Evolutionary conservation across 2,113 vertebrate species (phyloP), one percentile per base, ranked within the genome.

Genomic region (Alces alces): DNA sequence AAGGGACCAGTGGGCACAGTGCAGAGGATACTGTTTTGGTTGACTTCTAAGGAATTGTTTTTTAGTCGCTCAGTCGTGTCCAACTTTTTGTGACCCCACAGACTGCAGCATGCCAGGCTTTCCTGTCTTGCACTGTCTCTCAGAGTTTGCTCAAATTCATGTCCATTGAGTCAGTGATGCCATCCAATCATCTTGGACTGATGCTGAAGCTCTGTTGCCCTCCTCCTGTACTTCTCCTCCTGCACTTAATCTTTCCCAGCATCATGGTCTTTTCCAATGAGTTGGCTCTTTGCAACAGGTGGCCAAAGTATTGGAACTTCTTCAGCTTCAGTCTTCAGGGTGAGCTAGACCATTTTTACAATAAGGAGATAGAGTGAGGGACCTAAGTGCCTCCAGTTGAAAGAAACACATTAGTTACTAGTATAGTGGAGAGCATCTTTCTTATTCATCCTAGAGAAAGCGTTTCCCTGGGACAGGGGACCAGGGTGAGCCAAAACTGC

Each of bases 391-490:
- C 27, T 54, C 17, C 19, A 3, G 50, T 10, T 61, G 86, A 87
- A 57, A 73, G 78, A 92, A 91, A 80, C 45, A 64, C 16, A 47
- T 25, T 60, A 11, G 30, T 33, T 60, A 17, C 58, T 7, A 28
- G 27, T 17, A 84, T 1, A 3, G 17, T 9, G 13, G 64, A 87
- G 11, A 76, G 33, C 17, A 58, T 21, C 4, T 73, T 94, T 33
- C 30, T 28, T 6, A 23, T 16, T 85, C 61, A 79, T 52, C 36
- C 54, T n/a, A 11, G 19, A 89, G 23, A 84, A 82, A 86, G n/a
- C 1, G 0, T n/a, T 21, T 19, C 33, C 21, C 5, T 12, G 64
- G 45, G 58, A 47, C 28, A 7, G 83, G 16, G 21, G n/a, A 36
- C 13, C 5, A 52, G 73, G n/a, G 43, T 61, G 19, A 36, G 83